Evolutionary conservation across 2,888 invertebrate species (phyloP).

Genomic region (Amorpha juglandis): DNA sequence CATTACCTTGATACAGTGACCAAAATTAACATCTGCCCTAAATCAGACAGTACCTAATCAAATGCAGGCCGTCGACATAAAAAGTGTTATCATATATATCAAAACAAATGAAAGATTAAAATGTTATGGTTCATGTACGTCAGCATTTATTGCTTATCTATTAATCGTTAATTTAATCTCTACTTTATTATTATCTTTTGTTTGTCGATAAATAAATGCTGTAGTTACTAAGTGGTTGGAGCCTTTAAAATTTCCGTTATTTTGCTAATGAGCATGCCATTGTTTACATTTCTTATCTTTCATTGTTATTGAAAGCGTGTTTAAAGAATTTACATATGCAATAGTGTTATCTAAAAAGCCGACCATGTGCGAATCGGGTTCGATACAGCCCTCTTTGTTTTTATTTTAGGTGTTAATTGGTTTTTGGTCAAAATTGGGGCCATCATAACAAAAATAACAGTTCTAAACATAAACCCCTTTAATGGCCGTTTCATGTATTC

Average conservation of each 20-base stretch:
- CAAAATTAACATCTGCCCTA: slow-evolving; percentile 16
- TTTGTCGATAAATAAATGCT: background rate
- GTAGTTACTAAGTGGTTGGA: background rate
- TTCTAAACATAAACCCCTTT: too few species aligned
- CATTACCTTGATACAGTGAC: slow-evolving; percentile 18
- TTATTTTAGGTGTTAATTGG: too few species aligned
- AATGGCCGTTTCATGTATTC: too few species aligned
- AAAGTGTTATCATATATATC: background rate
- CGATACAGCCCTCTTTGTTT: too few species aligned
- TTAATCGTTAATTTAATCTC: background rate
- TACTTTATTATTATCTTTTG: background rate
- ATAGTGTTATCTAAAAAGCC: too few species aligned
- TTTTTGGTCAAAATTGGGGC: too few species aligned
- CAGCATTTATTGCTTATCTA: background rate
- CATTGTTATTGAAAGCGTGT: background rate
- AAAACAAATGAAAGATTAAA: slow-evolving; percentile 6
- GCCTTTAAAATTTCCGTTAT: background rate
- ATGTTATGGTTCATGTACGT: background rate
- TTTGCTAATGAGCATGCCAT: background rate
- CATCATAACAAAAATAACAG: too few species aligned
- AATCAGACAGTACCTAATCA: background rate
- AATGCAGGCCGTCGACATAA: slow-evolving; percentile 14
- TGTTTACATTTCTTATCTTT: slow-evolving; percentile 2
- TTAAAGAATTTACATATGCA: background rate
- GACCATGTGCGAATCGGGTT: too few species aligned